Evolutionary conservation across 1,140 invertebrate species (phyloP), one percentile per base, ranked within the genome.

Genomic region (Plutomurus gul): DNA sequence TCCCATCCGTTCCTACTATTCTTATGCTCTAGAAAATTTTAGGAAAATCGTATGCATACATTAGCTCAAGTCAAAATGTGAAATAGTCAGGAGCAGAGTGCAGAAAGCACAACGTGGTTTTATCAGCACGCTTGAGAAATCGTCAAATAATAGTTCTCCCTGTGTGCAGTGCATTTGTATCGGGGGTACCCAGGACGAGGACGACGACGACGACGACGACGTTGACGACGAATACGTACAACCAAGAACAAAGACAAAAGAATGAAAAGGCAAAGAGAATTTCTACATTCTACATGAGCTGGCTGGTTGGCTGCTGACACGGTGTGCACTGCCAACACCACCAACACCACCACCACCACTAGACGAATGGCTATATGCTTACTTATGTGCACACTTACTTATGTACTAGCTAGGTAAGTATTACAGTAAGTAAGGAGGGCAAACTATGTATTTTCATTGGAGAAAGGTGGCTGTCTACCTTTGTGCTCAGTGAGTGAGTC

Each of bases 51-150:
- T 30, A 65, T 65, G 56, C 56, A 65, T 65, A 65, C 27, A 65
- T 65, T 65, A 65, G 20, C 13, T 65, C 13, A n/a, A 65, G 56
- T 13, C 11, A 65, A 43, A 65, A 65, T 56, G 51, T 30, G 22
- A 27, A 25, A 56, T 65, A 65, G 56, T 65, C 27, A 65, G 56
- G 56, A 30, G 56, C 56, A 65, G 56, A 65, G 56, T 33, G 56
- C 56, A 65, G 56, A 65, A 65, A 65, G 56, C 56, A 65, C 56
- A 65, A 65, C 27, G 56, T 65, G 56, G 56, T 65, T 65, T 65
- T 65, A 33, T 65, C 56, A 65, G 56, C 27, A 65, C 56, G 56
- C 56, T 65, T 65, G 56, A 65, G 56, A 65, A 65, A 65, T 65
- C 36, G 56, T 65, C 56, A 65, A 51, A 65, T 65, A 65, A 65